Evolutionary conservation across 2,113 vertebrate genomes (phyloP), one percentile per base, ranked within the genome.

Genomic region (Heteronetta atricapilla): DNA sequence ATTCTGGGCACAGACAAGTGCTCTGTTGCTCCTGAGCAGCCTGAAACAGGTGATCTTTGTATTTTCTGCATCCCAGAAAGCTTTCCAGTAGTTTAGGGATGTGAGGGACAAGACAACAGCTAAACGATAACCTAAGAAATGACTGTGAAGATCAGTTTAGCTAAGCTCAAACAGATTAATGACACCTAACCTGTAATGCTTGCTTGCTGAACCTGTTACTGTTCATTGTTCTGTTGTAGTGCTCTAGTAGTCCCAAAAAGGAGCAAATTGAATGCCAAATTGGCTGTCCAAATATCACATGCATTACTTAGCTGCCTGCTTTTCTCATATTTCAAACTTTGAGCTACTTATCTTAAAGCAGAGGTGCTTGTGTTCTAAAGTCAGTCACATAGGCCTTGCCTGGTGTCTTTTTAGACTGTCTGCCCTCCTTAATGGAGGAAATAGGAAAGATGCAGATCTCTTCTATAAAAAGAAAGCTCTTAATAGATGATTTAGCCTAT

Each of bases 271-370:
- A 42, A 52, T 82, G 44, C 75, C 31, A n/a, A 94, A 82, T 36
- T 67, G 42, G 42, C 56, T 82, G 52, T 69, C 34, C 29, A 64
- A 53, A 56, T 34, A 38, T 20, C 34, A 55, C 2, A 0, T 2
- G 4, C 8, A 1, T 84, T 83, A 22, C 76, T 77, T 42, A 46
- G 17, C 82, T 55, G 4, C 40, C 13, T 74, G 59, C 84, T 84
- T 88, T 83, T 46, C 92, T 86, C 23, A 28, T 56, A 1, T 80
- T 70, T 91, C 33, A 38, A 73, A 83, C 1, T 0, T 21, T 50
- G 42, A 48, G 67, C 73, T 66, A 40, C 52, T 95, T 84, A 21
- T 92, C 86, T 84, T 78, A 90, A 86, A 86, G 94, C 77, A 90
- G 84, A 91, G 84, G 56, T 72, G 42, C 55, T 82, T 46, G 20